Evolutionary conservation across 2,113 vertebrate species (phyloP).

Genomic region (Furnarius figulus): DNA sequence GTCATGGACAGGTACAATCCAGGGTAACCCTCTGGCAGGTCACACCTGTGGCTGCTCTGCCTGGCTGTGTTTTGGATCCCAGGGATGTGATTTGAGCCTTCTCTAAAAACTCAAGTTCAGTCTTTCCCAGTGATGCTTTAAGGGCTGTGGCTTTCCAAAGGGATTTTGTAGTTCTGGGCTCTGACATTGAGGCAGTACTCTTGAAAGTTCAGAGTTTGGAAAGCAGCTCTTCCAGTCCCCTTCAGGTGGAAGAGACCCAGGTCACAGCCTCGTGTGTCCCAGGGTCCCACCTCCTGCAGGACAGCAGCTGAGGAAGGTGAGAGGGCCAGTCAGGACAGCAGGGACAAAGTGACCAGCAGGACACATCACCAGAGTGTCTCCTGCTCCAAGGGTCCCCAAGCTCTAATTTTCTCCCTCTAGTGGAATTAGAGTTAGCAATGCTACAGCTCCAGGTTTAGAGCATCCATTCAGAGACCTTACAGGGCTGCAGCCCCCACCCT

Average conservation of each 20-base stretch:
- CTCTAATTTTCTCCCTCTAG: neutral
- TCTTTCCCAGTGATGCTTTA: neutral
- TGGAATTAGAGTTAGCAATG: neutral
- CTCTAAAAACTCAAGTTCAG: neutral
- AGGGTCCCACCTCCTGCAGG: neutral
- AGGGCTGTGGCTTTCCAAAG: constrained; percentile 44
- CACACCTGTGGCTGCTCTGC: neutral
- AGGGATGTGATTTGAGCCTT: neutral
- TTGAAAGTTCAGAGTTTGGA: neutral
- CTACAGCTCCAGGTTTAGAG: neutral
- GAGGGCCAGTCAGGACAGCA: neutral
- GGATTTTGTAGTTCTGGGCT: constrained; percentile 7
- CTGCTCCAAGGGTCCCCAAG: neutral
- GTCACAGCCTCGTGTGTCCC: neutral
- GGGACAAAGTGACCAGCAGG: neutral
- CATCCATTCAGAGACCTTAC: neutral
- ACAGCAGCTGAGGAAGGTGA: neutral
- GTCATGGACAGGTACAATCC: neutral
- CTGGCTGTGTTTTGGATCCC: neutral
- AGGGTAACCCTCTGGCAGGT: neutral
- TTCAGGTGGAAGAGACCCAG: neutral
- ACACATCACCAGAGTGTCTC: neutral
- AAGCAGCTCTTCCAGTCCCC: neutral
- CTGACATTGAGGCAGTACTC: neutral
- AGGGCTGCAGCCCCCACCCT: neutral